phyloP scores from a whole-genome alignment of 2,888 invertebrate genomes.

The Cetonia aurata region DNA sequence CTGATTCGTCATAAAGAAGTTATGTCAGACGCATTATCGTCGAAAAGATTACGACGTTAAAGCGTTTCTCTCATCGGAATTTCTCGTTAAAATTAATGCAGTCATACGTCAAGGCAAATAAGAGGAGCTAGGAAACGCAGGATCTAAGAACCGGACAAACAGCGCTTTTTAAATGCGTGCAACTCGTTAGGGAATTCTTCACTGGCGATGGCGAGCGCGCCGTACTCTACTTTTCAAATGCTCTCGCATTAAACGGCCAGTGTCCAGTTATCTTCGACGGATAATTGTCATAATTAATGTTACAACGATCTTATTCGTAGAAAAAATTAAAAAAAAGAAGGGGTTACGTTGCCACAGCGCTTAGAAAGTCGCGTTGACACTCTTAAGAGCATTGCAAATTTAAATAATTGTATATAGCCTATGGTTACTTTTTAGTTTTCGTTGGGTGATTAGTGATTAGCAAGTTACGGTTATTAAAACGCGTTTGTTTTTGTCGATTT shows the following conservation, averaged over 20 bases:
- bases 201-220: neutral
- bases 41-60: neutral
- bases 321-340: conserved; percentile 6
- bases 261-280: conserved; percentile 22
- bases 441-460: neutral
- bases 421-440: conserved; percentile 5
- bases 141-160: neutral
- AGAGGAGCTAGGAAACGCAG: neutral
- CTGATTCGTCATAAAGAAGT: conserved; percentile 26
- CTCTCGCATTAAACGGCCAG: conserved; percentile 11
- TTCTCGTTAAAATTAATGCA: conserved; percentile 30
- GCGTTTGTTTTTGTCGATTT: conserved; percentile 6
- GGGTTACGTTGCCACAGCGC: neutral
- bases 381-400: conserved; percentile 14
- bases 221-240: conserved; percentile 4
- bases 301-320: neutral
- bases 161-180: neutral
- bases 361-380: conserved; percentile 8
- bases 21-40: neutral
- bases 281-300: conserved; percentile 25
- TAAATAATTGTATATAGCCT: neutral
- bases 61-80: conserved; percentile 28
- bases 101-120: conserved; percentile 7
- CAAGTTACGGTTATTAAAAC: conserved; percentile 1
- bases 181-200: conserved; percentile 21